Evolutionary conservation across 2,888 invertebrate species (phyloP).

Genomic region (Andrena chrysosceles): DNA sequence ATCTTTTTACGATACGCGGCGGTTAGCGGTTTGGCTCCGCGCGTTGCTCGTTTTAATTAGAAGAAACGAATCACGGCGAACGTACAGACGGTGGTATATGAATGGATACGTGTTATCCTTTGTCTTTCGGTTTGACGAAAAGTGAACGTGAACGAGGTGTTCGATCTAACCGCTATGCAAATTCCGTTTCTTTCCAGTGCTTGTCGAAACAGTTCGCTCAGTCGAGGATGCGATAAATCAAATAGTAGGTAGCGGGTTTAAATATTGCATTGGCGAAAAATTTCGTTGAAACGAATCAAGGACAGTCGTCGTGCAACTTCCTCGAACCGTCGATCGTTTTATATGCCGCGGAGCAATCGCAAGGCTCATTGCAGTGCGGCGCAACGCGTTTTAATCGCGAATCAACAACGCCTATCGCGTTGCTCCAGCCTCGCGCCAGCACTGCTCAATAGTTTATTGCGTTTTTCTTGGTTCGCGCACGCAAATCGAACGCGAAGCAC

Average conservation of each 20-base stretch:
- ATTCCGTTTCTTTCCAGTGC: not conserved
- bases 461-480: constrained; percentile 2
- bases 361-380: constrained; percentile 63
- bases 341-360: constrained; percentile 58
- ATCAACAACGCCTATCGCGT: constrained; percentile 57
- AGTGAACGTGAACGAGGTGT: not conserved
- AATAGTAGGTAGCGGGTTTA: constrained; percentile 44
- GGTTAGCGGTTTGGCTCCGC: constrained; percentile 27
- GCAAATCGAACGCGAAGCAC: not conserved
- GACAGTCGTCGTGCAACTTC: constrained; percentile 45
- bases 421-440: constrained; percentile 25
- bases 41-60: constrained; percentile 41
- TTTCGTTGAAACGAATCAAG: constrained; percentile 55
- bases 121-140: not conserved
- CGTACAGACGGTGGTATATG: not conserved
- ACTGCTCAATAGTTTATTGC: constrained; percentile 42
- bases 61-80: constrained; percentile 9
- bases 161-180: not conserved
- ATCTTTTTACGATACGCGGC: constrained; percentile 44
- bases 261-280: constrained; percentile 55
- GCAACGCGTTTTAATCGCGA: constrained; percentile 61
- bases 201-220: constrained; percentile 9
- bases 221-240: constrained; percentile 34
- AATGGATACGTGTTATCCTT: not conserved
- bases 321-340: constrained; percentile 58